Base-by-base conservation (phyloP, 2,113 vertebrate genomes). In the Cepphus grylle region DNA sequence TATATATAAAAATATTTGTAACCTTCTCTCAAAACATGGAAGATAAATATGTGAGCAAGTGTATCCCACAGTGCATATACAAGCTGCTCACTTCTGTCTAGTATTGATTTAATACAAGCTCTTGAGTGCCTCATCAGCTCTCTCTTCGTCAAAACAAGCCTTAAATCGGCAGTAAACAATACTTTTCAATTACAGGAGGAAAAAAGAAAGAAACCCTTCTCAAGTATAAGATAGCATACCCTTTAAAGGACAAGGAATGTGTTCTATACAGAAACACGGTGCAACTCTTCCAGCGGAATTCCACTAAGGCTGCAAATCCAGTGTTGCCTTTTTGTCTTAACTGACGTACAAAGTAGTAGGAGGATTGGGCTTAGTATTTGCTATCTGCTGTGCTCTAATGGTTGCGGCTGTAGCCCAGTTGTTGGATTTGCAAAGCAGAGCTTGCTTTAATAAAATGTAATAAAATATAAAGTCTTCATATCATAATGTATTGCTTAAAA, bases 191-290 rank as follows among this genome's bases (percentile, higher is more conserved):
- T 90, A 72, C 25, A 5, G 81, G 87, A 90, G 88, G 90, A 25
- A 90, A 94, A 81, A 90, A 96, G 89, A 65, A 93, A 94, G 94
- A 80, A 95, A 92, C 18, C 81, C 83, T 94, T 94, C 63, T 73
- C 73, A 85, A 96, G 94, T 94, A 81, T 86, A 93, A 94, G 94
- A 95, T 42, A 77, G 80, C 93, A 97, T 97, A 96, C 82, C 97
- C 97, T 97, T 97, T 97, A 97, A 97, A 97, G 97, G 97, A 95
- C 93, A 97, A 97, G 97, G 97, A 98, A 98, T 98, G 97, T 93
- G 90, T 71, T 86, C 93, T 45, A 91, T 91, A 90, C 93, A 81
- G 94, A 34, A 94, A 90, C 91, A 71, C 56, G 27, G 88, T 74
- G 80, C 82, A 26, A 94, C 53, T 88, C 91, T 96, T 96, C 79